Evolutionary conservation across 2,113 vertebrate genomes (phyloP).

Genomic region (Centropus unirufus): DNA sequence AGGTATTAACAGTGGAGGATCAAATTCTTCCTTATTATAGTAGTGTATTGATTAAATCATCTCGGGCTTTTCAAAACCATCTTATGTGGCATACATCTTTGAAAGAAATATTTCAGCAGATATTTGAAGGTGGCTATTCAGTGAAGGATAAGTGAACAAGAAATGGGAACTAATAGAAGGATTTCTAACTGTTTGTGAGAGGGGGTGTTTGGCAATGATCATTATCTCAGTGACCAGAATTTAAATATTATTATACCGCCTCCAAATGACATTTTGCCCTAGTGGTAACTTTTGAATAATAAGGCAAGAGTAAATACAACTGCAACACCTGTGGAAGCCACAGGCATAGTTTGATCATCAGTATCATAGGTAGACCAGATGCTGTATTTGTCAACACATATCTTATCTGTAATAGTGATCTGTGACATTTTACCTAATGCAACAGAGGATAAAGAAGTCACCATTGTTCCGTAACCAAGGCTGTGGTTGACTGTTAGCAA

Average conservation of each 20-base stretch:
- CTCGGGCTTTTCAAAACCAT: background rate
- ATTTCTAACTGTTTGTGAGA: background rate
- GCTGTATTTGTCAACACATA: background rate
- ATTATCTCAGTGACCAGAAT: background rate
- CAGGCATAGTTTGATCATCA: background rate
- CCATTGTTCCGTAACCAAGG: background rate
- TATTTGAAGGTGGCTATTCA: background rate
- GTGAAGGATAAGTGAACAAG: background rate
- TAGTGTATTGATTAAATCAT: background rate
- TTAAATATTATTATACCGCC: background rate
- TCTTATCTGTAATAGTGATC: background rate
- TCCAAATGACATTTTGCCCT: background rate
- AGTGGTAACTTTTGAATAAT: background rate
- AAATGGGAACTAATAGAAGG: background rate
- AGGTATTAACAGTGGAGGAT: background rate
- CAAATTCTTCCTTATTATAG: background rate
- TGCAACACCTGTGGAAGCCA: background rate
- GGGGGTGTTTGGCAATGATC: background rate
- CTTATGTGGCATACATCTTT: background rate
- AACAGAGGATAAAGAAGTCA: background rate
- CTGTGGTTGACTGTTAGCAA: background rate
- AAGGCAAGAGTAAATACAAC: background rate
- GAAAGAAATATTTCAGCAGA: background rate
- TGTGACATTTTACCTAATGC: background rate
- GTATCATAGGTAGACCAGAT: background rate